Base-by-base conservation (phyloP, 2,113 vertebrate species). In the Pterocles gutturalis region DNA sequence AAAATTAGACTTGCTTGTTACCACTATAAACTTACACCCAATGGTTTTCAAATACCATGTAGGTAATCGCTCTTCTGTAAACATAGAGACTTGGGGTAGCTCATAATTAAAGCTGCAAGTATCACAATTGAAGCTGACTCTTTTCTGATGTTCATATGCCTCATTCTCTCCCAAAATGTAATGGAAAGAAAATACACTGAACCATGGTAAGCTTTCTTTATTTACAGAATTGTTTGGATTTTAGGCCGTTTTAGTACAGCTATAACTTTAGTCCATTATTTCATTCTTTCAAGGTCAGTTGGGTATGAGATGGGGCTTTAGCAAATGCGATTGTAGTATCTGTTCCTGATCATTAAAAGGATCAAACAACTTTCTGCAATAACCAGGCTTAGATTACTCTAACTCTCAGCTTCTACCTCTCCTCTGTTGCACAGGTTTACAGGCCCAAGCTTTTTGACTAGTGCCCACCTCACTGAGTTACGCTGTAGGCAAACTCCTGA, bases 1-100 rank as follows among this genome's bases (percentile, higher is more conserved):
- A 97, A 97, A 98, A 98, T 97, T 96, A 98, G 79, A 93, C 97
- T 97, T 98, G 97, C 96, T 93, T 98, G 97, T 98, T 98, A 96
- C 96, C 97, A 96, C 88, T 97, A 95, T 97, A 98, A 98, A 94
- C 95, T 97, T 98, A 96, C 94, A 97, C 92, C 93, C 88, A 96
- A 96, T 93, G 91, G 89, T 98, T 97, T 98, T 86, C 70, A 97
- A 97, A 97, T 95, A 96, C 93, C 80, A 43, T 91, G 92, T 93
- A 96, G 96, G 91, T 97, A 83, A 96, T 89, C 94, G 96, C 96
- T 96, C 91, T 96, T 98, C 95, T 98, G 92, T 97, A 97, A 98
- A 97, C 94, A 95, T 0, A 90, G 93, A 92, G 95, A 90, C 82
- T 83, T 64, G 79, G 79, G 85, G 90, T 95, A 97, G 96, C 93